phyloP scores from a whole-genome alignment of 2,797 vertebrate species.

The Oryzias dopingdopingensis region DNA sequence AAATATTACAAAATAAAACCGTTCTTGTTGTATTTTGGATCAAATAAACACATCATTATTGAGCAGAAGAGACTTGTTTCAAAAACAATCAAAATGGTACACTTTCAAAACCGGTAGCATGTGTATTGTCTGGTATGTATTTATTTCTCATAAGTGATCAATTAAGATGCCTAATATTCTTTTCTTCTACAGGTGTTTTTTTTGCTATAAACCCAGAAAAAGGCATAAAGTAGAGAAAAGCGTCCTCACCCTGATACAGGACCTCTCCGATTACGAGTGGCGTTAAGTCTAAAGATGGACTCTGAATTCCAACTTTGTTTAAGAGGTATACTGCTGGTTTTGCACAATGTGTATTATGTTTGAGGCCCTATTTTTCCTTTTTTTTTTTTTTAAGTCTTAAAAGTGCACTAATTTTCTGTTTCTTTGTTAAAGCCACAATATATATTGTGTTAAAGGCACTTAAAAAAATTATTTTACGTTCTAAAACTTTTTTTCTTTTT shows the following conservation, averaged over 20 bases:
- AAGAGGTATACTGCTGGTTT: background rate
- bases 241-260: constrained; percentile 1
- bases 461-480: too few relatives aligned
- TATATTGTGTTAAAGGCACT: too few relatives aligned
- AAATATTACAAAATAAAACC: too few relatives aligned
- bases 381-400: background rate
- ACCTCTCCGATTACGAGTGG: background rate
- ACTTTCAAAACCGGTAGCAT: too few relatives aligned
- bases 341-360: background rate
- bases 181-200: constrained; percentile 35
- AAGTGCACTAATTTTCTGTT: background rate
- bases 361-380: background rate
- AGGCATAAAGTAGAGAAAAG: constrained; percentile 34
- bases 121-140: background rate
- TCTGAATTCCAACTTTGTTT: background rate
- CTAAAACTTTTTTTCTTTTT: too few relatives aligned
- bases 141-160: background rate
- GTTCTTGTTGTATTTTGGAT: too few relatives aligned
- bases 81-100: too few relatives aligned
- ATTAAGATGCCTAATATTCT: background rate
- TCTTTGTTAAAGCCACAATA: too few relatives aligned
- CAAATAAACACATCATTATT: too few relatives aligned
- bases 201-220: constrained; percentile 44
- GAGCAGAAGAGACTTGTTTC: too few relatives aligned
- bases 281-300: background rate